Conservation (phyloP, 2,797 vertebrate genomes). For the Pogonophryne albipinna region DNA sequence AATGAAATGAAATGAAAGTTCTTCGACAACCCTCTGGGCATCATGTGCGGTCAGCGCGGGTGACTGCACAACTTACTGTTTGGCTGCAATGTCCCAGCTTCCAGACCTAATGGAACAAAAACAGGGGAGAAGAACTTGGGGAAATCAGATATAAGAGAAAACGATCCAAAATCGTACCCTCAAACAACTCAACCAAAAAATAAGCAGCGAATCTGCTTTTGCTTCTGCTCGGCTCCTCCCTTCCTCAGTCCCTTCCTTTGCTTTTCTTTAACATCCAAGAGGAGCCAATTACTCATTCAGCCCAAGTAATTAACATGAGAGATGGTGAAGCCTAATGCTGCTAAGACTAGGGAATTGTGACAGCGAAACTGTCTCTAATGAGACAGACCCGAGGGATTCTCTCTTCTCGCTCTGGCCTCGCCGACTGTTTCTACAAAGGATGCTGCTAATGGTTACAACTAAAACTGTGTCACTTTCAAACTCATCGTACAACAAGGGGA, state of each 20-base stretch:
- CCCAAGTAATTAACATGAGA: slow-evolving; percentile 74
- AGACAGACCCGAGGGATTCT: slow-evolving; percentile 58
- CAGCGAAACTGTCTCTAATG: slow-evolving; percentile 71
- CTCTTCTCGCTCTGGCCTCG: slow-evolving; percentile 33
- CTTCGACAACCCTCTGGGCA: not conserved
- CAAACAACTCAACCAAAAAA: slow-evolving; percentile 27
- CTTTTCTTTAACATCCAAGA: slow-evolving; percentile 44
- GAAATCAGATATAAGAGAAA: not conserved
- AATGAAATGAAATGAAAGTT: too few relatives aligned
- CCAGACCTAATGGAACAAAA: slow-evolving; percentile 37
- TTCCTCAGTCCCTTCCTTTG: slow-evolving; percentile 6
- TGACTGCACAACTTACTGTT: slow-evolving; percentile 1
- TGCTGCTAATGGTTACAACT: slow-evolving; percentile 30
- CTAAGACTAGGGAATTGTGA: slow-evolving; percentile 59
- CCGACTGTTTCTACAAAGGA: slow-evolving; percentile 38
- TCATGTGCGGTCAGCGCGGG: not conserved
- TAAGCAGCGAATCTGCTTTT: not conserved
- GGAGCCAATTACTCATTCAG: slow-evolving; percentile 66
- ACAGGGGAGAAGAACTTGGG: not conserved
- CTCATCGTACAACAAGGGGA: not conserved
- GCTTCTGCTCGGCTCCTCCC: not conserved
- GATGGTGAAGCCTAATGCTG: slow-evolving; percentile 58
- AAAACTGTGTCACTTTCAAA: slow-evolving; percentile 46
- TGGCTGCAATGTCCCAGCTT: not conserved
- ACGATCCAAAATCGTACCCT: slow-evolving; percentile 16